Evolutionary conservation across 2,113 vertebrate genomes (phyloP), one percentile per base, ranked within the genome.

Genomic region (Stegostoma tigrinum): DNA sequence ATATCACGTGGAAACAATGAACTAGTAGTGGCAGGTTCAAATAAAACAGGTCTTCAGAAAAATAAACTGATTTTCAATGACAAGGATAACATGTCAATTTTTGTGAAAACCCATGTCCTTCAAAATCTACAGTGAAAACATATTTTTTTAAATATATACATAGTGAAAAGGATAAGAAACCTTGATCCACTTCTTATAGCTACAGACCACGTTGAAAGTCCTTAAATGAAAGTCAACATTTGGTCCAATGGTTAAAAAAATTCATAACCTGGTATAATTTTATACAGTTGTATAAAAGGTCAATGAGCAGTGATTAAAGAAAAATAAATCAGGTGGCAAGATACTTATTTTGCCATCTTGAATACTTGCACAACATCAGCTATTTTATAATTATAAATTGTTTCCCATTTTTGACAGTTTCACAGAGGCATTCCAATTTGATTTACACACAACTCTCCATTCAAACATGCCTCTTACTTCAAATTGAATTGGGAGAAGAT

Each of bases 1-100:
- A 89, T 93, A 34, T 93, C 61, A 93, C 67, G n/a, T 45, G n/a
- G 90, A 93, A 93, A 93, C 30, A 93, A 66, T 38, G 27, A 93
- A n/a, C 17, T 93, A 19, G 17, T 93, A 93, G 61, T 38, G 55
- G 19, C 90, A 66, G 14, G 17, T 61, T 38, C 67, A n/a, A 34
- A 67, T 38, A 38, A 93, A 34, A 93, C 17, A 93, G 19, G 8
- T 3, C 90, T 93, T 93, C 42, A 8, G 90, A 66, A 66, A 93
- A 93, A 67, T 34, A n/a, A 52, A 48, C 52, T 14, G 7, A 70
- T 67, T 94, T 42, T 21, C 66, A 38, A 42, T 68, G 19, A 93
- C 34, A 66, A 89, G 34, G 61, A 68, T 94, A 38, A 93, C 34
- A 21, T 21, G 61, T 94, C 90, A 94, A 38, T 66, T 67, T 61